Conservation (phyloP, 2,888 invertebrate genomes). For the Dascillus cervinus region DNA sequence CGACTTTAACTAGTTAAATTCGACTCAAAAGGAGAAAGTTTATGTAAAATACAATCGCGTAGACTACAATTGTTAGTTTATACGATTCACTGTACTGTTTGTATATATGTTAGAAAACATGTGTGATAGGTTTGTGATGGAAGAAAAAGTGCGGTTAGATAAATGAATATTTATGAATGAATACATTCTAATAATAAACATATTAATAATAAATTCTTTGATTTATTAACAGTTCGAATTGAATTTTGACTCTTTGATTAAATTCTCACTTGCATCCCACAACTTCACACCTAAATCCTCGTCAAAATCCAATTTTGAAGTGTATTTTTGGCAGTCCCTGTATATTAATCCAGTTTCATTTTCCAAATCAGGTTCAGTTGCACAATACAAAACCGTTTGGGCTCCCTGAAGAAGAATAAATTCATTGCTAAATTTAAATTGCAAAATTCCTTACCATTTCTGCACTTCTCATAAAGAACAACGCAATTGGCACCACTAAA, state of each 20-base stretch:
- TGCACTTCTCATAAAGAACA: constrained; percentile 64
- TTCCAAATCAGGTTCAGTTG: constrained; percentile 52
- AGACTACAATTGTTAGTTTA: constrained; percentile 26
- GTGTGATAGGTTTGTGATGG: constrained; percentile 29
- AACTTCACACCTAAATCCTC: constrained; percentile 55
- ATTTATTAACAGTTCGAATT: not conserved
- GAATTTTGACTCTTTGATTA: constrained; percentile 18
- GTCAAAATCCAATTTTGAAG: constrained; percentile 54
- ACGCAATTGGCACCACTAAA: constrained; percentile 60
- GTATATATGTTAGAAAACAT: constrained; percentile 35
- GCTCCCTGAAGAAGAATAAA: too few species aligned
- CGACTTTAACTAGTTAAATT: too few species aligned
- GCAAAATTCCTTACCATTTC: constrained; percentile 65
- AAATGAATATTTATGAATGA: constrained; percentile 35
- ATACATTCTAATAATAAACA: not conserved
- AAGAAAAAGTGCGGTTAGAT: constrained; percentile 32
- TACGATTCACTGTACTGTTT: constrained; percentile 28
- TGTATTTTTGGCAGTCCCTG: constrained; percentile 61
- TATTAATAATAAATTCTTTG: not conserved
- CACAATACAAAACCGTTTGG: constrained; percentile 71
- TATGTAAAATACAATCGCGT: constrained; percentile 28
- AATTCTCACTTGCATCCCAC: constrained; percentile 49
- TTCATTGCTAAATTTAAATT: too few species aligned
- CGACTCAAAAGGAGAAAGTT: too few species aligned
- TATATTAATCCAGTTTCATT: constrained; percentile 67